These are phyloP conservation scores for Chymomyza fuscimana DNA, from an alignment of 2,888 invertebrate genomes.

Conservation along the genomic window DNA sequence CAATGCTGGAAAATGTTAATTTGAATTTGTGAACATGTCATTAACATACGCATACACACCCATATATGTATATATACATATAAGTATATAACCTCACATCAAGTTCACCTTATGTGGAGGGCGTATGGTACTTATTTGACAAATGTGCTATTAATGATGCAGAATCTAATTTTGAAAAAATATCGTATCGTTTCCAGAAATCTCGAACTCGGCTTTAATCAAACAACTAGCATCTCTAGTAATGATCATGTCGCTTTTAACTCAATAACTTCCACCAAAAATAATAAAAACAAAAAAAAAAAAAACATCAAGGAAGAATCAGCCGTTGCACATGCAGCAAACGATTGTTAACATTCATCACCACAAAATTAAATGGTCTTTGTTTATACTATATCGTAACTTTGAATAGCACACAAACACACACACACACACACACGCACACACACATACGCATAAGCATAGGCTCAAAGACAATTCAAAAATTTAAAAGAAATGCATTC, in stretches of 20 bases:
- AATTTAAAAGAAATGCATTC: slow-evolving; percentile 63
- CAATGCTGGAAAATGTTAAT: slow-evolving; percentile 72
- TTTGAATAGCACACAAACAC: slow-evolving; percentile 36
- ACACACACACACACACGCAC: slow-evolving; percentile 13
- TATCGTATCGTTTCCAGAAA: too few species aligned
- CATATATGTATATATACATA: too few species aligned
- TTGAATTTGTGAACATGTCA: slow-evolving; percentile 76
- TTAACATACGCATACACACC: slow-evolving; percentile 60
- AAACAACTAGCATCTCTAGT: neutral
- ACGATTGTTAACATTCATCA: slow-evolving; percentile 63
- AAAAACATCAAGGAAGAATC: slow-evolving; percentile 17
- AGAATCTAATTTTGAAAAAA: slow-evolving; percentile 67
- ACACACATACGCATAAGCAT: slow-evolving; percentile 1
- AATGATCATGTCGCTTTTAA: neutral
- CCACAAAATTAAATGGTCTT: slow-evolving; percentile 69
- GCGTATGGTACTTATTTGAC: slow-evolving; percentile 59
- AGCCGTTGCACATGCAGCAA: slow-evolving; percentile 1
- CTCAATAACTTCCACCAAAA: too few species aligned
- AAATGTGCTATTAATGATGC: slow-evolving; percentile 74
- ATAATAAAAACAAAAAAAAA: neutral
- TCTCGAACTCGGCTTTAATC: too few species aligned
- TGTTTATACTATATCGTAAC: slow-evolving; percentile 58
- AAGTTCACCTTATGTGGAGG: slow-evolving; percentile 2
- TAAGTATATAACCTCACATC: slow-evolving; percentile 14
- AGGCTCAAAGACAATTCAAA: slow-evolving; percentile 49